Evolutionary conservation across 2,113 vertebrate genomes (phyloP).

Genomic region (Mastomys coucha): DNA sequence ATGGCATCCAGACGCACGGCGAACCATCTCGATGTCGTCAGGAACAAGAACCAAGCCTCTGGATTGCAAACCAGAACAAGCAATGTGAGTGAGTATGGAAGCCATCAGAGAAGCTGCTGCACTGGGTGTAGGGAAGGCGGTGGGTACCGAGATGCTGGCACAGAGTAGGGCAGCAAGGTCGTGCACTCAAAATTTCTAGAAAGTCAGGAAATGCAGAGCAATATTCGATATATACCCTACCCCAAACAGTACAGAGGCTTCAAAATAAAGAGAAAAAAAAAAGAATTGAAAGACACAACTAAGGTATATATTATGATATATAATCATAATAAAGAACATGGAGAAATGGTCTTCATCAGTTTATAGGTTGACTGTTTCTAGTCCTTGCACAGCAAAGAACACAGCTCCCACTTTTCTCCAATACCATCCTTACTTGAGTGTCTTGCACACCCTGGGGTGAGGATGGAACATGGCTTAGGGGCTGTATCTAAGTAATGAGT

Average conservation of each 20-base stretch:
- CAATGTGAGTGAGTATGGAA: not conserved
- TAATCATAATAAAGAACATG: rapidly evolving
- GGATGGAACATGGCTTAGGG: not conserved
- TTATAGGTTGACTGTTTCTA: rapidly evolving
- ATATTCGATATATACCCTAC: rapidly evolving
- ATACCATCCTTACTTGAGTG: not conserved
- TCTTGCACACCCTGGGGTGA: not conserved
- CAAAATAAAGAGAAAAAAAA: not conserved
- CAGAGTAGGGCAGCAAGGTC: not conserved
- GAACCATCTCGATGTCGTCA: constrained; percentile 97
- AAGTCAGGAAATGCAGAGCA: not conserved
- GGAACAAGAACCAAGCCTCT: constrained; percentile 98
- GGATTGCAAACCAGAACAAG: constrained; percentile 66
- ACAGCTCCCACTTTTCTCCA: not conserved
- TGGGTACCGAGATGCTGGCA: rapidly evolving
- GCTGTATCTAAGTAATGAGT: not conserved
- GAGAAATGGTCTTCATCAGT: not conserved
- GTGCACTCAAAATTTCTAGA: not conserved
- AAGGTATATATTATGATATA: not conserved
- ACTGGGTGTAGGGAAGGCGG: too few species aligned
- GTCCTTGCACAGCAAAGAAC: not conserved
- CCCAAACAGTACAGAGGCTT: not conserved
- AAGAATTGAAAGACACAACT: not conserved
- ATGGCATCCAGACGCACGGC: constrained; percentile 96
- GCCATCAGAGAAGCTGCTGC: too few species aligned